phyloP scores from a whole-genome alignment of 2,888 invertebrate species.

The Melieria picta region DNA sequence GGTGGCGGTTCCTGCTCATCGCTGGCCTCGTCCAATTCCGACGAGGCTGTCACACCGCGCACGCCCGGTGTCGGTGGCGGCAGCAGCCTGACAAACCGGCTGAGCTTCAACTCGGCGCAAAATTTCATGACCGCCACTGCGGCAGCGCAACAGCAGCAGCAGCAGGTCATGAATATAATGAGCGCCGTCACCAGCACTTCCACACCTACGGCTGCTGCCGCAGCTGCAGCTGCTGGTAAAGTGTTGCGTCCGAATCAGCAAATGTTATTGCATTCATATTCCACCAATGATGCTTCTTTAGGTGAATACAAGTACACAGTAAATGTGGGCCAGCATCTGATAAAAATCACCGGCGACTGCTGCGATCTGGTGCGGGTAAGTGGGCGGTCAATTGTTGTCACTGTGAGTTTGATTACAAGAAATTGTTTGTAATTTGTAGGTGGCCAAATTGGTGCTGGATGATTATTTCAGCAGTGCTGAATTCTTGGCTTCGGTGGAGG shows the following conservation, averaged over 20 bases:
- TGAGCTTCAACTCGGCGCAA: conserved; percentile 63
- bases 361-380: conserved; percentile 85
- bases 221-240: conserved; percentile 62
- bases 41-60: conserved; percentile 61
- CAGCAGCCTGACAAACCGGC: conserved; percentile 59
- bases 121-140: conserved; percentile 62
- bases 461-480: conserved; percentile 76
- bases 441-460: conserved; percentile 87
- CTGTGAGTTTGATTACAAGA: background rate
- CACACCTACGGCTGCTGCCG: conserved; percentile 48
- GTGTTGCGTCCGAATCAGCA: conserved; percentile 62
- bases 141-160: conserved; percentile 52
- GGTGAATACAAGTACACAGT: conserved; percentile 92
- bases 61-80: conserved; percentile 49
- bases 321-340: conserved; percentile 81
- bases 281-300: conserved; percentile 84
- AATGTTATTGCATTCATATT: conserved; percentile 78
- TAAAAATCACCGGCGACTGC: conserved; percentile 87
- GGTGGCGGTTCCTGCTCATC: conserved; percentile 77
- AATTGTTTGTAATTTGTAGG: conserved; percentile 68
- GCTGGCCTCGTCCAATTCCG: conserved; percentile 79
- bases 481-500: conserved; percentile 65
- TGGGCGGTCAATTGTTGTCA: conserved; percentile 32
- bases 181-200: conserved; percentile 47
- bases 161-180: conserved; percentile 45